Percentiles rank a stretch among this genome's conserved stretches.
These are phyloP conservation scores for Podarcis cretensis DNA, from an alignment of 2,113 vertebrate species.

Conservation along the genomic window DNA sequence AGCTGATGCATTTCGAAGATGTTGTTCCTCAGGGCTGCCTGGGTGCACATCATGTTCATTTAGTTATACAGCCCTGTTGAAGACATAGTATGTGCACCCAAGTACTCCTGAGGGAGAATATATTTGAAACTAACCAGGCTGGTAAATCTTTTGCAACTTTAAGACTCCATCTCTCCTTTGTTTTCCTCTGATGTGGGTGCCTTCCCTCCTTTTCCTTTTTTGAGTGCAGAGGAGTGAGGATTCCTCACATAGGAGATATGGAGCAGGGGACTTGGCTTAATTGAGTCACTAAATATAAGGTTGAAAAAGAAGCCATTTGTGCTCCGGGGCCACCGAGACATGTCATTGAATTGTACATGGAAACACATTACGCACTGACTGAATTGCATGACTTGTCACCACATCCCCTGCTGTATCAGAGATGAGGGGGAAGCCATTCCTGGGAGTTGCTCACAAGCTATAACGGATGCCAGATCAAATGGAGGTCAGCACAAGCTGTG, in stretches of 20 bases:
- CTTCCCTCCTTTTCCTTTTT: not conserved
- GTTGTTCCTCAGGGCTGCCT: not conserved
- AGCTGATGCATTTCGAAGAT: too few species aligned
- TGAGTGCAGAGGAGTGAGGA: not conserved
- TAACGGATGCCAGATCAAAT: not conserved
- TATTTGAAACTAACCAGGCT: not conserved
- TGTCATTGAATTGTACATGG: not conserved
- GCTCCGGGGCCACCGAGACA: not conserved
- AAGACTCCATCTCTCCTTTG: not conserved
- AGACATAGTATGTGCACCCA: not conserved
- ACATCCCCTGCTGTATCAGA: not conserved
- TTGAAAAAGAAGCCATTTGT: not conserved
- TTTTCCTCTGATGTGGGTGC: not conserved
- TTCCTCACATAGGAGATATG: not conserved
- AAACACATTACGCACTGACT: not conserved
- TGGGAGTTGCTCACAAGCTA: not conserved
- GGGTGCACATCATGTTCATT: not conserved
- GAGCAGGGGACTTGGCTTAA: not conserved
- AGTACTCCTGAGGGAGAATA: not conserved
- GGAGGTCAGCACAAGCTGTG: not conserved
- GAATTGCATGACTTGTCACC: not conserved
- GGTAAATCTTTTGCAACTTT: not conserved
- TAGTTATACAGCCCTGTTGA: not conserved
- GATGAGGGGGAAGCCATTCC: not conserved
- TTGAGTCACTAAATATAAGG: not conserved